A percentile compares a stretch with the other conserved stretches of the same genome.
Conservation (phyloP, 2,888 invertebrate genomes). For the Agrotis clavis region DNA sequence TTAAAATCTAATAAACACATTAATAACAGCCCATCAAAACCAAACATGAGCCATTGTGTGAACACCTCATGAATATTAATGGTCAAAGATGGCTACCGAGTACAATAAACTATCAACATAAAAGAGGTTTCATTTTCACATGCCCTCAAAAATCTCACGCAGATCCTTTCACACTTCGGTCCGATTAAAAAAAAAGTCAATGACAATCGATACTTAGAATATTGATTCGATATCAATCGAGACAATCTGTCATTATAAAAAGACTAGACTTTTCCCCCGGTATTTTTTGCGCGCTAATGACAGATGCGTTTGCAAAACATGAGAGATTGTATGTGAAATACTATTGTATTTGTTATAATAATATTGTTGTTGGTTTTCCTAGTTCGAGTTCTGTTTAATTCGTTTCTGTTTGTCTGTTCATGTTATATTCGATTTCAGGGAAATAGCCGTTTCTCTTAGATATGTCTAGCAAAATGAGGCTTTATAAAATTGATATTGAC, state of each 20-base stretch:
- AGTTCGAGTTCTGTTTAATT: constrained; percentile 34
- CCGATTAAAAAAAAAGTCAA: constrained; percentile 44
- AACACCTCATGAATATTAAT: constrained; percentile 49
- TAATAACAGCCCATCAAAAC: constrained; percentile 22
- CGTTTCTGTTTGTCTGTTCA: background rate
- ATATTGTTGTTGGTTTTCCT: constrained; percentile 65
- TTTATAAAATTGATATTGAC: too few species aligned
- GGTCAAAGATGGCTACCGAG: constrained; percentile 32
- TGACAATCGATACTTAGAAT: constrained; percentile 61
- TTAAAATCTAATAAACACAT: constrained; percentile 30
- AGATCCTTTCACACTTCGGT: constrained; percentile 56
- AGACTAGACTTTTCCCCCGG: constrained; percentile 62
- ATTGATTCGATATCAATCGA: constrained; percentile 63
- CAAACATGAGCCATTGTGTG: constrained; percentile 43
- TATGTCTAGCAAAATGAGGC: too few species aligned
- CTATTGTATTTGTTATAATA: constrained; percentile 46
- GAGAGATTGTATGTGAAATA: constrained; percentile 66
- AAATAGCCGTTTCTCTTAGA: too few species aligned
- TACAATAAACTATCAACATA: constrained; percentile 42
- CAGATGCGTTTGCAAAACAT: constrained; percentile 62
- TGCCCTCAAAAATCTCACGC: constrained; percentile 49
- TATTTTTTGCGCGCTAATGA: constrained; percentile 56
- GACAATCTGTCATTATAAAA: constrained; percentile 66
- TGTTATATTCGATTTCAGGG: background rate
- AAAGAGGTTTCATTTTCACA: constrained; percentile 58